A percentile compares a stretch with the other conserved stretches of the same genome.
These are phyloP conservation scores for Macrotrachela quadricornifera DNA, from an alignment of 1,140 invertebrate species.

Conservation along the genomic window DNA sequence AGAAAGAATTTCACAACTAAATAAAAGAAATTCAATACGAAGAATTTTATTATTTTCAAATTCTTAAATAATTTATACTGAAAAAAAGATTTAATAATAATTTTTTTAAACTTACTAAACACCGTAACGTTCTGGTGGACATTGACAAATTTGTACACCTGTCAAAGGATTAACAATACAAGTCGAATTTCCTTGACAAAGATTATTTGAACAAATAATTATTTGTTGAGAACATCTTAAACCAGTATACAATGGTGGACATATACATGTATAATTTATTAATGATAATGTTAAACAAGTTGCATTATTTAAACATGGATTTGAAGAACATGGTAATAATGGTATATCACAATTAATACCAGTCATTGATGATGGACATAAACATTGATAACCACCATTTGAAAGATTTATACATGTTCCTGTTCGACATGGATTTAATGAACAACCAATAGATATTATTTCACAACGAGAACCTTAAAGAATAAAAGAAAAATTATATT, in stretches of 20 bases:
- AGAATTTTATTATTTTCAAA: no score
- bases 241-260: slow-evolving; percentile 42
- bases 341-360: slow-evolving; percentile 8
- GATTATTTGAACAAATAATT: slow-evolving; percentile 63
- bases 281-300: slow-evolving; percentile 38
- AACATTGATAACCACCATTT: slow-evolving; percentile 9
- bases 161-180: no score
- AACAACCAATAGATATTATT: neutral
- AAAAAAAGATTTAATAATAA: no score
- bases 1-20: no score
- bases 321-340: slow-evolving; percentile 73
- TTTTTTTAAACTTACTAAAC: no score
- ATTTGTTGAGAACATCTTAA: slow-evolving; percentile 49
- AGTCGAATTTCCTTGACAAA: no score
- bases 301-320: slow-evolving; percentile 60
- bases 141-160: no score
- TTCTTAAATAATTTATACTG: no score
- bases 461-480: slow-evolving; percentile 1
- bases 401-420: neutral
- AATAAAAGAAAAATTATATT: no score
- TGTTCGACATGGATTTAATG: slow-evolving; percentile 6
- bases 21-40: no score
- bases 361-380: slow-evolving; percentile 11
- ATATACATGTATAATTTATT: slow-evolving; percentile 63
- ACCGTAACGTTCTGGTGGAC: no score